Base-by-base conservation (phyloP, 1,140 invertebrate species). In the Battus philenor region DNA sequence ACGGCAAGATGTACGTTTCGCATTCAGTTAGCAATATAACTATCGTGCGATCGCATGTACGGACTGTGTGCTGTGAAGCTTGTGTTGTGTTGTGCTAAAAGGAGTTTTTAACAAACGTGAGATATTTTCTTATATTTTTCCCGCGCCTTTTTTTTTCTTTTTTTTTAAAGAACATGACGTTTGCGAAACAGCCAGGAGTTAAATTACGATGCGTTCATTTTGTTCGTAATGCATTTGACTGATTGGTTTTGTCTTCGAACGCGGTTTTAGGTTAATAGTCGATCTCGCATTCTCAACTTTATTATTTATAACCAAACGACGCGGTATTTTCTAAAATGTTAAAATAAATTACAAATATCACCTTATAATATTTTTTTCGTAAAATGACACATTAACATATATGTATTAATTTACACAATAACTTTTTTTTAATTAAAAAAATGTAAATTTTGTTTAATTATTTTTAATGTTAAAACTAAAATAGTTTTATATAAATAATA, bases 11-110 rank as follows among this genome's bases (percentile, higher is more conserved):
- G 36, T 26, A 13, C 36, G 26, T 12, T 24, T 15, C 7, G 12
- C 36, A 12, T 26, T 39, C 36, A 39, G 36, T 39, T 26, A 11
- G 18, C 20, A 39, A 13, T 39, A 15, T 10, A 13, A n/a, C 20
- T 39, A 24, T 17, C 36, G 22, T 9, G 11, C 11, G 22, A 15
- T 6, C 36, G 36, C 36, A 15, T 39, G 36, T 15, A 22, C 10
- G 36, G n/a, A 33, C 30, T 15, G 31, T 18, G 33, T 39, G 22
- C 22, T 39, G 36, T 39, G 36, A 6, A 27, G 26, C 8, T 11
- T 27, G 38, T 41, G 38, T 41, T 41, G 38, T 41, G 38, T 41
- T 41, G 38, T 41, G 38, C 6, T 10, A 20, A 41, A 27, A 41
- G 38, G 38, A 41, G 24, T 29, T 41, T 17, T 15, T 15, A 17